phyloP scores from a whole-genome alignment of 2,888 invertebrate genomes.

The Ectobius pallidus region DNA sequence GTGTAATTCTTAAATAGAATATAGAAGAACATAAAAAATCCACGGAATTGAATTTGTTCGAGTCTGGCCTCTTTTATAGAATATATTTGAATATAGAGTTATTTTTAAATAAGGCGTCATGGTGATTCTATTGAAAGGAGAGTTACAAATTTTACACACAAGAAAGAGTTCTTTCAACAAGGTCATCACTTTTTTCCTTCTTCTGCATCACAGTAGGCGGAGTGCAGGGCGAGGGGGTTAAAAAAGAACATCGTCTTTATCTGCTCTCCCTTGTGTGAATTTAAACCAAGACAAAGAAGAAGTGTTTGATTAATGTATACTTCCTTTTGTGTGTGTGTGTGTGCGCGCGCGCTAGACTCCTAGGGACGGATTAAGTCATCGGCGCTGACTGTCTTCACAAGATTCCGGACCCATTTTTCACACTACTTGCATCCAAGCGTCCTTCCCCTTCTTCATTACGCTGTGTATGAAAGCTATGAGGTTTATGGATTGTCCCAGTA shows the following conservation, averaged over 20 bases:
- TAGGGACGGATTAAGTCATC: constrained; percentile 40
- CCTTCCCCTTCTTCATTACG: constrained; percentile 3
- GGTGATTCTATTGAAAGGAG: neutral
- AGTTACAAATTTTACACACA: constrained; percentile 23
- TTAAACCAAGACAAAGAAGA: constrained; percentile 26
- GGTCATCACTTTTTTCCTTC: constrained; percentile 28
- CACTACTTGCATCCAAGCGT: neutral
- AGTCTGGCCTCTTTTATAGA: neutral
- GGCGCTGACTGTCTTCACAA: constrained; percentile 27
- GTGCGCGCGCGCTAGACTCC: no score
- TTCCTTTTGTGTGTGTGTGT: constrained; percentile 5
- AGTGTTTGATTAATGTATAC: constrained; percentile 32
- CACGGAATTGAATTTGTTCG: no score
- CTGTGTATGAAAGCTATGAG: no score
- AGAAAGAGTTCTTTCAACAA: constrained; percentile 3
- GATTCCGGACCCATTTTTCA: constrained; percentile 37
- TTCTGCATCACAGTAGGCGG: neutral
- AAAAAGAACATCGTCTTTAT: constrained; percentile 24
- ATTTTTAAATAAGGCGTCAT: neutral
- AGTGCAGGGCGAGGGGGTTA: neutral
- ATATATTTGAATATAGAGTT: neutral
- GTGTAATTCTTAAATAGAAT: no score
- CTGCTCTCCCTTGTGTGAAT: constrained; percentile 20
- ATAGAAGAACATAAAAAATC: no score
- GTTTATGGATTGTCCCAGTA: no score